These are phyloP conservation scores for Theocolax elegans DNA, from an alignment of 1,140 invertebrate species.

Conservation along the genomic window DNA sequence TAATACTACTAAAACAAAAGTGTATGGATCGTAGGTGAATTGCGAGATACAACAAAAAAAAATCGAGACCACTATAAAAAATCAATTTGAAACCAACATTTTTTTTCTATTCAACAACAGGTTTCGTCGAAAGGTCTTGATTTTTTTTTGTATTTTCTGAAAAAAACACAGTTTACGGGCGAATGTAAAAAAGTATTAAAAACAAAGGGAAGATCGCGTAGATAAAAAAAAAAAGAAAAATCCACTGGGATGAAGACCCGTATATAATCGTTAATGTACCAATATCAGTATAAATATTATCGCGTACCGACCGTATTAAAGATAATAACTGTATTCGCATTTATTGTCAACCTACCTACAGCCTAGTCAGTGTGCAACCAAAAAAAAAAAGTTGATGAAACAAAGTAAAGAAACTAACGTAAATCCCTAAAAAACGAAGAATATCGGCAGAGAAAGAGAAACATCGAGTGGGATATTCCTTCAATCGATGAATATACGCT, in stretches of 20 bases:
- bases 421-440: background rate
- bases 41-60: no score
- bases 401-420: background rate
- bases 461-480: background rate
- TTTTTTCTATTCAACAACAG: no score
- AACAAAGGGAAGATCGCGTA: background rate
- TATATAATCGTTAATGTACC: slow-evolving; percentile 42
- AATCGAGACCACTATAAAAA: no score
- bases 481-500: no score
- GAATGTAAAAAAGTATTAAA: slow-evolving; percentile 29
- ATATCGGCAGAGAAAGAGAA: no score
- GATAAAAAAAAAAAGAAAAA: background rate
- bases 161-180: slow-evolving; percentile 15
- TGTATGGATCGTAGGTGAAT: background rate
- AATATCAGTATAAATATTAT: slow-evolving; percentile 42
- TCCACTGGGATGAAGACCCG: background rate
- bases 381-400: slow-evolving; percentile 11
- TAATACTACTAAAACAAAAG: background rate
- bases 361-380: slow-evolving; percentile 29
- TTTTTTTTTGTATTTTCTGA: background rate
- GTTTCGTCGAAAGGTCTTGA: slow-evolving; percentile 2
- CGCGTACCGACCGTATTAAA: slow-evolving; percentile 29
- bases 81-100: no score
- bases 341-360: slow-evolving; percentile 37
- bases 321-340: slow-evolving; percentile 40